Conservation (phyloP, 2,797 vertebrate species). For the Clamator glandarius region DNA sequence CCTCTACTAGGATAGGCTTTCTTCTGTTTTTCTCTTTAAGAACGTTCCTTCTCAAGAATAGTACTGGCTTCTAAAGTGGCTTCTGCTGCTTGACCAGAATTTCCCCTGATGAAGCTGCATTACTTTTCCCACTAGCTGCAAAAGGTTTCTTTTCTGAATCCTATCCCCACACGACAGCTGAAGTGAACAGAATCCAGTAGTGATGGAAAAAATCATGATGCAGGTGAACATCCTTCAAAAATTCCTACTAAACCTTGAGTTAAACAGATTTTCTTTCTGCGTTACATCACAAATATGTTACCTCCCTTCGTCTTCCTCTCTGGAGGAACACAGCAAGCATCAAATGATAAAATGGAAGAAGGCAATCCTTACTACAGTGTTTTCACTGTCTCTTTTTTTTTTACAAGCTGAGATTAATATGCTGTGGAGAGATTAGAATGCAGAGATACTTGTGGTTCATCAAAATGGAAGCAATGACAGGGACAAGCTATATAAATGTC, state of each 20-base stretch:
- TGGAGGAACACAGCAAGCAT: neutral
- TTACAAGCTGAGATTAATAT: neutral
- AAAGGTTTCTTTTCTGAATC: neutral
- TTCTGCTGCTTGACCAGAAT: neutral
- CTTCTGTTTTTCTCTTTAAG: neutral
- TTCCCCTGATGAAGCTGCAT: neutral
- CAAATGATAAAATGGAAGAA: slow-evolving; percentile 12
- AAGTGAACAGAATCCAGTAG: neutral
- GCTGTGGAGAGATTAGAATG: slow-evolving; percentile 7
- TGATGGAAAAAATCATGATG: neutral
- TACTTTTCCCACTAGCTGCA: neutral
- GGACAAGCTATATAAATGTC: neutral
- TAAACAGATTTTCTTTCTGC: neutral
- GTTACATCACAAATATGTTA: neutral
- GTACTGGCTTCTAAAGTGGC: neutral
- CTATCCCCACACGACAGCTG: neutral
- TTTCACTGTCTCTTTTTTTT: neutral
- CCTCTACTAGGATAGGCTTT: neutral
- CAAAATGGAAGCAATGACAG: neutral
- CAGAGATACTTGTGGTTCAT: slow-evolving; percentile 46
- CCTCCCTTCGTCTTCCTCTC: neutral
- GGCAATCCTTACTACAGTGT: neutral
- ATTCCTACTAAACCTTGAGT: neutral
- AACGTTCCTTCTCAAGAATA: neutral
- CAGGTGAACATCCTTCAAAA: neutral